phyloP scores from a whole-genome alignment of 2,797 vertebrate species.

The Clamator glandarius region DNA sequence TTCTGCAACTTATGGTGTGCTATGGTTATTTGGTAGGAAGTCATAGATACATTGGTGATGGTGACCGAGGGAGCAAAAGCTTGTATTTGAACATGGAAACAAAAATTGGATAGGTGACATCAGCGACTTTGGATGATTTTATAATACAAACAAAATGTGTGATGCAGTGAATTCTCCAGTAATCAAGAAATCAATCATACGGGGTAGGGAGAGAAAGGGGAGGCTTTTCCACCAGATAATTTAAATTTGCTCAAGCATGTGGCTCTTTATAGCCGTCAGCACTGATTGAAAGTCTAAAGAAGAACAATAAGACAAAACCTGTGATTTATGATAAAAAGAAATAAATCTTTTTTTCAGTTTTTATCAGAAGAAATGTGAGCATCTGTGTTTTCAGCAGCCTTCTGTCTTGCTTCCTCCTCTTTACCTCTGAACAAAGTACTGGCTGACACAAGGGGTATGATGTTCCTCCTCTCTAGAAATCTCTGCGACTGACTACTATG shows the following conservation, averaged over 20 bases:
- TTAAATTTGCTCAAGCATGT: not conserved
- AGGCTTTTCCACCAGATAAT: not conserved
- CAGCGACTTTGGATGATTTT: not conserved
- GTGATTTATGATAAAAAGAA: conserved; percentile 15
- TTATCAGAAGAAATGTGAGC: conserved; percentile 8
- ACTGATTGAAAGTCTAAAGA: not conserved
- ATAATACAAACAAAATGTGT: not conserved
- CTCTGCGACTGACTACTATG: not conserved
- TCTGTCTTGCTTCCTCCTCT: conserved; percentile 14
- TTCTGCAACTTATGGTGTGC: not conserved
- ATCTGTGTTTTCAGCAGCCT: conserved; percentile 54
- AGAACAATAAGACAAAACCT: not conserved
- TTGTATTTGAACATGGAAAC: not conserved
- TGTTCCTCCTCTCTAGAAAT: not conserved
- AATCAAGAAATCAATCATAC: conserved; percentile 5
- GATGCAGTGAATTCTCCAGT: not conserved
- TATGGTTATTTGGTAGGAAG: not conserved
- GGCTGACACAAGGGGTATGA: not conserved
- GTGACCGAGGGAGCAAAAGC: not conserved
- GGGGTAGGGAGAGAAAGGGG: not conserved
- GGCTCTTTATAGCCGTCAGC: not conserved
- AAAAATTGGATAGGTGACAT: not conserved
- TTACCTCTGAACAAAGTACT: not conserved
- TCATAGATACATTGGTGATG: not conserved
- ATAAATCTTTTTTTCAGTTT: not conserved